Percentiles rank a stretch among this genome's conserved stretches.
Conservation (phyloP, 2,797 vertebrate genomes). For the Gila robusta region DNA sequence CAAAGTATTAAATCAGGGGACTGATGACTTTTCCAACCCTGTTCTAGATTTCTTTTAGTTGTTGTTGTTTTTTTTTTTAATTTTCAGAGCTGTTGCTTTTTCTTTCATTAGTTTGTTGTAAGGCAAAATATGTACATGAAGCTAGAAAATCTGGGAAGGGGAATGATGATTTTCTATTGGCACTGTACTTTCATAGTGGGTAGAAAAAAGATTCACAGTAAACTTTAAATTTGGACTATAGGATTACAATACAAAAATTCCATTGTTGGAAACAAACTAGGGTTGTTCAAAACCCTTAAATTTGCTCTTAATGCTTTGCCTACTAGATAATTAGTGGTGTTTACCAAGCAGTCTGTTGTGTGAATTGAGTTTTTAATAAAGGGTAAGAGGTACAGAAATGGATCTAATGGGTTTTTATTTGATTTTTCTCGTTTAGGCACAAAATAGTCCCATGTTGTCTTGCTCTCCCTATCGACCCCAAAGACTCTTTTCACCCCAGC, state of each 20-base stretch:
- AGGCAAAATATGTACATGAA: too few species aligned
- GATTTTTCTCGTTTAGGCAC: conserved; percentile 22
- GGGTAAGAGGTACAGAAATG: not conserved
- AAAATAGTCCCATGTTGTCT: conserved; percentile 75
- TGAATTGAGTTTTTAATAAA: not conserved
- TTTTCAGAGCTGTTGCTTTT: too few species aligned
- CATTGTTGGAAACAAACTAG: not conserved
- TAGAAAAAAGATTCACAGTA: not conserved
- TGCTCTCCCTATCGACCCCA: conserved; percentile 72
- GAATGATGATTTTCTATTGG: too few species aligned
- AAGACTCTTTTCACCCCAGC: conserved; percentile 73
- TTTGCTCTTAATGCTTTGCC: not conserved
- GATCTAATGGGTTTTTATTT: not conserved
- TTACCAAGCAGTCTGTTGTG: not conserved
- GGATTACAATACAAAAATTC: not conserved
- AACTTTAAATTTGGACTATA: not conserved
- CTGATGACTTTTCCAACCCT: too few species aligned
- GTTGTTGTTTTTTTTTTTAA: too few species aligned
- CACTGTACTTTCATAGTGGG: not conserved
- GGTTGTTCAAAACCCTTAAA: not conserved
- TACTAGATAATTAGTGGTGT: too few species aligned
- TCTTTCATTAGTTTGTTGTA: too few species aligned
- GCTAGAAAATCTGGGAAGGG: too few species aligned
- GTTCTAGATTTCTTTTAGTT: too few species aligned
- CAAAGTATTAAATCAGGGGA: too few species aligned